phyloP scores from a whole-genome alignment of 2,888 invertebrate genomes.

The Pristionchus entomophagus region DNA sequence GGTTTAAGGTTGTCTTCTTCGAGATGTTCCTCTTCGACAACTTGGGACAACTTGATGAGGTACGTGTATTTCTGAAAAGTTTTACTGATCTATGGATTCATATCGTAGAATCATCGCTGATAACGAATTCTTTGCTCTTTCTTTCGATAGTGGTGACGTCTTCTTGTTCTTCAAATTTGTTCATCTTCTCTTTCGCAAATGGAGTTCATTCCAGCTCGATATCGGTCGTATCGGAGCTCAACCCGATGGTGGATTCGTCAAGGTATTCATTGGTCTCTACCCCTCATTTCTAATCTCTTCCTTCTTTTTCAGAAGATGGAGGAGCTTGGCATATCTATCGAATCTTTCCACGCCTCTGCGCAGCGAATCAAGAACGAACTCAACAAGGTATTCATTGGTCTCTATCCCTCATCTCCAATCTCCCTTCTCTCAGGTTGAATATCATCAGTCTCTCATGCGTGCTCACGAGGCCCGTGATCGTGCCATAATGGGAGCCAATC shows the following conservation, averaged over 20 bases:
- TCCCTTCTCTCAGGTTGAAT: constrained; percentile 56
- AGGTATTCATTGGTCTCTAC: no score
- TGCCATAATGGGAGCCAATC: constrained; percentile 87
- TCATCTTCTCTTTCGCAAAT: background rate
- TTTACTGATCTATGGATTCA: constrained; percentile 15
- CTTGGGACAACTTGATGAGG: constrained; percentile 70
- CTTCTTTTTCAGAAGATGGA: no score
- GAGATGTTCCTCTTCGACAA: constrained; percentile 71
- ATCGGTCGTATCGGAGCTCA: constrained; percentile 49
- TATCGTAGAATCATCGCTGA: background rate
- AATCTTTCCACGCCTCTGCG: constrained; percentile 61
- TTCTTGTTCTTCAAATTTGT: background rate
- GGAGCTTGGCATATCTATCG: constrained; percentile 68
- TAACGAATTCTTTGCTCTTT: background rate
- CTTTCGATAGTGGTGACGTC: background rate
- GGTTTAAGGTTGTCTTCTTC: constrained; percentile 76
- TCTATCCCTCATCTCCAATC: background rate
- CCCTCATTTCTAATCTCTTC: no score
- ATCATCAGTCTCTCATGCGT: constrained; percentile 78
- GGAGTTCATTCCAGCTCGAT: constrained; percentile 38
- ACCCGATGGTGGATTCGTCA: constrained; percentile 58
- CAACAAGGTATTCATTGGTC: constrained; percentile 59
- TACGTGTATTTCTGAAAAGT: background rate
- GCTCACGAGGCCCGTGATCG: constrained; percentile 88
- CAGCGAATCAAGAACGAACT: constrained; percentile 67